Evolutionary conservation across 2,888 invertebrate genomes (phyloP).

Genomic region (Cheilosia variabilis): DNA sequence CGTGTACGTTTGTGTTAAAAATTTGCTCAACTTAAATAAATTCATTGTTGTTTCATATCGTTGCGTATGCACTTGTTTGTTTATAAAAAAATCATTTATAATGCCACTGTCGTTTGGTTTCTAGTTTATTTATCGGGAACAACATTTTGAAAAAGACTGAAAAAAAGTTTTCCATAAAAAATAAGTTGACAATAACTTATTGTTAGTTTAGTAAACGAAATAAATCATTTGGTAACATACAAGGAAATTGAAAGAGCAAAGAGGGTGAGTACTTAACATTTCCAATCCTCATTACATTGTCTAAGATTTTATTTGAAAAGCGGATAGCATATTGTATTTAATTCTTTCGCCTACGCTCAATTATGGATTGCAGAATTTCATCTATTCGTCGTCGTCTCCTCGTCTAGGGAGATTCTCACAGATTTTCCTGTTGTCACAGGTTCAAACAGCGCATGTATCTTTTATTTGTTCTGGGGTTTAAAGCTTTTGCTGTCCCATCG

Average conservation of each 20-base stretch:
- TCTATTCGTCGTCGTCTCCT: background rate
- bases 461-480: background rate
- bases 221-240: no score
- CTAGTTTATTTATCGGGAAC: no score
- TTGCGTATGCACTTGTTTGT: conserved; percentile 6
- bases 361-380: conserved; percentile 10
- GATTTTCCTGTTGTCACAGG: conserved; percentile 61
- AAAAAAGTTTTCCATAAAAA: no score
- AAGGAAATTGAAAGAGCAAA: no score
- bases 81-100: background rate
- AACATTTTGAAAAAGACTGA: background rate
- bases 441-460: conserved; percentile 57
- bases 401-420: conserved; percentile 27
- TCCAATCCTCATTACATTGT: no score
- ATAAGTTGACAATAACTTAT: no score
- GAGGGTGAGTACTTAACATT: background rate
- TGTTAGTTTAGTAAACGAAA: no score
- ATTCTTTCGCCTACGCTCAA: conserved; percentile 31
- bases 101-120: conserved; percentile 8
- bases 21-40: conserved; percentile 26
- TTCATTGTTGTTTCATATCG: background rate
- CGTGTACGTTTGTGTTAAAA: conserved; percentile 20
- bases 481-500: background rate
- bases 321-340: background rate
- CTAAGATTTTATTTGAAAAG: background rate